Conservation (phyloP, 2,113 vertebrate species). For the Ameiurus melas region DNA sequence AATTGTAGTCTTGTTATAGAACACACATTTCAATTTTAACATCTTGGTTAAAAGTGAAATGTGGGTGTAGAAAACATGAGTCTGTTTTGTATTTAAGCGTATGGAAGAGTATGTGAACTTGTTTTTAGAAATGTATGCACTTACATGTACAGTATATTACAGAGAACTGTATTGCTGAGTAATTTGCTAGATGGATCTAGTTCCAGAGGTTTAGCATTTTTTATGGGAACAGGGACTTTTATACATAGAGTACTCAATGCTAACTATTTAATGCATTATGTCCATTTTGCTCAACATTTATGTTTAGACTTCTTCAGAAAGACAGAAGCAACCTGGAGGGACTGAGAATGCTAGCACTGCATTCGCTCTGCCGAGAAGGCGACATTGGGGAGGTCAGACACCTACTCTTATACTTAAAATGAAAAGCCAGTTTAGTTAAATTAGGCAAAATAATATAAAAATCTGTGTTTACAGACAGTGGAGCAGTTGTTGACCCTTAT, state of each 20-base stretch:
- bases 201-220: neutral
- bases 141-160: neutral
- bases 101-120: neutral
- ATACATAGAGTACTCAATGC: neutral
- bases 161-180: neutral
- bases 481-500: slow-evolving; percentile 80
- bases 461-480: slow-evolving; percentile 74
- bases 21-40: neutral
- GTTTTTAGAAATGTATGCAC: neutral
- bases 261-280: neutral
- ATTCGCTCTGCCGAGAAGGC: slow-evolving; percentile 89
- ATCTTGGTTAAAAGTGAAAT: neutral
- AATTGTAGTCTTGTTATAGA: neutral
- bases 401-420: neutral
- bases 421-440: neutral
- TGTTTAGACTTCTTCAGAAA: slow-evolving; percentile 85
- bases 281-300: slow-evolving; percentile 49
- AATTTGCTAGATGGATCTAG: neutral
- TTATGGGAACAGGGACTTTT: neutral
- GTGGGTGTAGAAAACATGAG: neutral
- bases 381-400: slow-evolving; percentile 81
- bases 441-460: neutral
- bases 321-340: slow-evolving; percentile 89
- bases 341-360: slow-evolving; percentile 83
- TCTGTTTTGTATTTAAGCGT: neutral